Conservation (phyloP, 1,140 invertebrate species). For the Orius insidiosus region DNA sequence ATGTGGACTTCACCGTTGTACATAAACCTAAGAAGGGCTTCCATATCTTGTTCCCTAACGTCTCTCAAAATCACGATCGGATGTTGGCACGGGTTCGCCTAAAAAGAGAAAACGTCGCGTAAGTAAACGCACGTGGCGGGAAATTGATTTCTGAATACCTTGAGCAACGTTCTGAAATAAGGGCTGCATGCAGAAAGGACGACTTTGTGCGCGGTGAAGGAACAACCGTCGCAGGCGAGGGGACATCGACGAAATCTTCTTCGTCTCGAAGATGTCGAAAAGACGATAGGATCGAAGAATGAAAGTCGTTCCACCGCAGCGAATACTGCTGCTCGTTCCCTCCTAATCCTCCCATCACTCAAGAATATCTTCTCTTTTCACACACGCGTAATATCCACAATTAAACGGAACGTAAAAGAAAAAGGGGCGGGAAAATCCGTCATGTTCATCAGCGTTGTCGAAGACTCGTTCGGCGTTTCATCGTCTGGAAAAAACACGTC, state of each 20-base stretch:
- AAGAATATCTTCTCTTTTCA: too few species aligned
- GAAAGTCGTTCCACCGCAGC: constrained; percentile 85
- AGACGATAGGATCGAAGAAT: constrained; percentile 69
- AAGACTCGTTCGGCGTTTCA: too few species aligned
- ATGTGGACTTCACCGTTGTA: constrained; percentile 88
- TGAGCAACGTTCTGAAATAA: constrained; percentile 74
- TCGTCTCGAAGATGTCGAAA: constrained; percentile 69
- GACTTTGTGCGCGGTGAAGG: constrained; percentile 71
- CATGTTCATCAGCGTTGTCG: too few species aligned
- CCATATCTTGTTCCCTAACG: constrained; percentile 73
- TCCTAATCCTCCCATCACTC: too few species aligned
- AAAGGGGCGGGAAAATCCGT: too few species aligned
- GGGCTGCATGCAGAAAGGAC: constrained; percentile 83
- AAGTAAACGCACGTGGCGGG: too few species aligned
- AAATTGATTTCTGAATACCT: constrained; percentile 30
- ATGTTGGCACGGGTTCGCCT: constrained; percentile 83
- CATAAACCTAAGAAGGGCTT: constrained; percentile 82
- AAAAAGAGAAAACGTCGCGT: constrained; percentile 19
- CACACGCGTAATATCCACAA: too few species aligned
- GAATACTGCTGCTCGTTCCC: constrained; percentile 63
- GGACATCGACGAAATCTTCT: constrained; percentile 81
- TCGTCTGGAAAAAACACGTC: too few species aligned
- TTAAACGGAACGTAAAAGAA: too few species aligned
- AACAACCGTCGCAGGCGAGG: constrained; percentile 73
- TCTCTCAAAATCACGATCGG: constrained; percentile 83